phyloP scores from a whole-genome alignment of 2,888 invertebrate genomes.

The Diaphora mendica region DNA sequence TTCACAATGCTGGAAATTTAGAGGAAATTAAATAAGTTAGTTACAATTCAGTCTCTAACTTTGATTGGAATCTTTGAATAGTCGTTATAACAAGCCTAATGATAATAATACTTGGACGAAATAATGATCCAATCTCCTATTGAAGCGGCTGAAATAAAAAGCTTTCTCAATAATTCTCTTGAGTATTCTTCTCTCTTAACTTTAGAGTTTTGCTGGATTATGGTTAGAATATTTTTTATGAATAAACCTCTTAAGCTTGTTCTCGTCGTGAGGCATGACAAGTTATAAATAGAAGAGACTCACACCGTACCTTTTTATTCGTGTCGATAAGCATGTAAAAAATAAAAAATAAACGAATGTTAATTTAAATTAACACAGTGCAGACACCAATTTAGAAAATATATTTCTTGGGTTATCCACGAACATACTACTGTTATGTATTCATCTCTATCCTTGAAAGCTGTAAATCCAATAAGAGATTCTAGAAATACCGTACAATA shows the following conservation, averaged over 20 bases:
- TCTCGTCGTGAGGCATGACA: neutral
- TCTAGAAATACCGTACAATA: too few species aligned
- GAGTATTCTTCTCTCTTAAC: neutral
- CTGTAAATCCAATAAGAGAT: too few species aligned
- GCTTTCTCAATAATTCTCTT: neutral
- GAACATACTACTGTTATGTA: too few species aligned
- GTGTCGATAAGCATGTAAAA: too few species aligned
- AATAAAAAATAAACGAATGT: too few species aligned
- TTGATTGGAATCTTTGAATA: slow-evolving; percentile 28
- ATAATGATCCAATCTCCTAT: slow-evolving; percentile 11
- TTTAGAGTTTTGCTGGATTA: neutral
- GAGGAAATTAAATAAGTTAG: slow-evolving; percentile 10
- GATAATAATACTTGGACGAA: slow-evolving; percentile 6
- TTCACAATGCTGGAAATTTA: slow-evolving; percentile 10
- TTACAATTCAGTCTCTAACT: slow-evolving; percentile 18
- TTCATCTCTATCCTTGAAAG: too few species aligned
- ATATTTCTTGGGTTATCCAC: too few species aligned
- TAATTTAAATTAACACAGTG: too few species aligned
- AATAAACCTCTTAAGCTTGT: neutral
- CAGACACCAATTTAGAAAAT: too few species aligned
- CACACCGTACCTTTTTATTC: too few species aligned
- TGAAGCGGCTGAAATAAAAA: slow-evolving; percentile 28
- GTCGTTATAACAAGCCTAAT: slow-evolving; percentile 8
- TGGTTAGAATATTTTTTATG: neutral
- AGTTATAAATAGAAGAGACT: neutral